phyloP scores from a whole-genome alignment of 2,113 vertebrate genomes.

The Phyllostomus hastatus region DNA sequence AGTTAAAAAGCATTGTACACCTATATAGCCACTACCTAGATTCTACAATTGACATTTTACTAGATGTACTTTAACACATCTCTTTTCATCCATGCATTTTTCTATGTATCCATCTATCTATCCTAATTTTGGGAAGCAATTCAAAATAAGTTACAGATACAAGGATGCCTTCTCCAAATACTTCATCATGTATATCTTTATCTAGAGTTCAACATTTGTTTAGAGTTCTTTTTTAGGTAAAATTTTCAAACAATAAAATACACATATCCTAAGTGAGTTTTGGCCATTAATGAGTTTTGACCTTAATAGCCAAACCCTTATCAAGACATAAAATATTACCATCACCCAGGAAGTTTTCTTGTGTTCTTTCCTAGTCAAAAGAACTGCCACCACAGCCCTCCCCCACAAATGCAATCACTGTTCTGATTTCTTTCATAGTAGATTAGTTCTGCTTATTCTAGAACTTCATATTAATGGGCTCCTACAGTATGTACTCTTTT shows the following conservation, averaged over 20 bases:
- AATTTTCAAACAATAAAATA: not conserved
- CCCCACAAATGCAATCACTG: not conserved
- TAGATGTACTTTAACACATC: not conserved
- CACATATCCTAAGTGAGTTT: not conserved
- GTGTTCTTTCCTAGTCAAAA: not conserved
- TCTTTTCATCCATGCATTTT: not conserved
- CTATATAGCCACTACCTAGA: not conserved
- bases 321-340: not conserved
- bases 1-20: not conserved
- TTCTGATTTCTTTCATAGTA: not conserved
- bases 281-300: not conserved
- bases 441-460: slow-evolving; percentile 6
- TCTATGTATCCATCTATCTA: not conserved
- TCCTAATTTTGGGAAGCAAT: not conserved
- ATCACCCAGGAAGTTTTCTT: not conserved
- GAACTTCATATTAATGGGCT: not conserved
- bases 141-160: not conserved
- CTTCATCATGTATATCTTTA: not conserved
- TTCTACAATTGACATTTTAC: not conserved
- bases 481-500: not conserved
- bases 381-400: not conserved
- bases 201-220: not conserved
- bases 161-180: not conserved
- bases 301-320: not conserved
- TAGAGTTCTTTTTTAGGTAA: not conserved